phyloP scores from a whole-genome alignment of 2,888 invertebrate genomes.

The Maniola hyperantus region DNA sequence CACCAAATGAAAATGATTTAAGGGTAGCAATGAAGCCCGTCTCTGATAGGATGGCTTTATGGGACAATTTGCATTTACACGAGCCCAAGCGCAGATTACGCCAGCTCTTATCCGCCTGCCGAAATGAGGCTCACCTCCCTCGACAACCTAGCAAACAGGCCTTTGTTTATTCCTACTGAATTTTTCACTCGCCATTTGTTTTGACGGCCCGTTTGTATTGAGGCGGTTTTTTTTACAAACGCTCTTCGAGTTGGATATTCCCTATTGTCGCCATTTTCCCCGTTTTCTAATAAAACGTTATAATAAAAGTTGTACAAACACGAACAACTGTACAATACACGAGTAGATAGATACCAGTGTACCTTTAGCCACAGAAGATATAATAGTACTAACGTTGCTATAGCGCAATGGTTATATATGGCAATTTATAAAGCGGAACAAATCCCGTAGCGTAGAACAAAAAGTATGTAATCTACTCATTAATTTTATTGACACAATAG shows the following conservation, averaged over 20 bases:
- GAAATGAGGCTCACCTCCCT: conserved; percentile 68
- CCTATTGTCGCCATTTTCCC: conserved; percentile 21
- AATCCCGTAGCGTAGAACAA: no score
- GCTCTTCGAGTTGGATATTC: conserved; percentile 18
- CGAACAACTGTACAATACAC: background rate
- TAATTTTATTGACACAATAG: no score
- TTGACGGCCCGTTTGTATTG: conserved; percentile 65
- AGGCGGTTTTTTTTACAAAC: conserved; percentile 24
- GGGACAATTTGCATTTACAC: conserved; percentile 83
- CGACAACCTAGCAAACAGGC: conserved; percentile 70
- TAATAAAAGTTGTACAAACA: conserved; percentile 16
- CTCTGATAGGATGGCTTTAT: conserved; percentile 68
- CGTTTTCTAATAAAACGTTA: conserved; percentile 21
- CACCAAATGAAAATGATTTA: no score
- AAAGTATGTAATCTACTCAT: background rate
- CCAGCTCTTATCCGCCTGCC: conserved; percentile 77
- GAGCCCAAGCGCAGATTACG: conserved; percentile 79
- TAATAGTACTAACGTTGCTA: no score
- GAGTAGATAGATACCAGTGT: background rate
- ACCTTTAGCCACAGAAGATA: no score
- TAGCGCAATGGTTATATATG: no score
- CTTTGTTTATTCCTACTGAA: conserved; percentile 76
- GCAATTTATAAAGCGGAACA: no score
- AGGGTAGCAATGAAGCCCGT: no score
- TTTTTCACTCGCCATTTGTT: conserved; percentile 77